A percentile compares a stretch with the other conserved stretches of the same genome.
Conservation (phyloP, 2,888 invertebrate species). For the Rotaria sp. region DNA sequence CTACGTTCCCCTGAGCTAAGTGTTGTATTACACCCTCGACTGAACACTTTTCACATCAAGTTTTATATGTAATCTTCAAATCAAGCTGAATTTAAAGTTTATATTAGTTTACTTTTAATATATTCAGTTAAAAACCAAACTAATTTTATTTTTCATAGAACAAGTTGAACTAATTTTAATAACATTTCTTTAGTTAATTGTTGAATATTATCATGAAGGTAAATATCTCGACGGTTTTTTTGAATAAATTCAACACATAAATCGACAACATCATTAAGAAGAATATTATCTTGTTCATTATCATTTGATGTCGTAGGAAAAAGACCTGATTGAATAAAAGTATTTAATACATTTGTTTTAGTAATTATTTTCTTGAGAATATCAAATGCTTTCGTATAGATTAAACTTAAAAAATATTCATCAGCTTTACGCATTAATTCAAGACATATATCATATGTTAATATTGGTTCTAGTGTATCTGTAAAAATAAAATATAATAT, state of each 20-base stretch:
- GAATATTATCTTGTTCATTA: not conserved
- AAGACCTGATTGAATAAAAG: not conserved
- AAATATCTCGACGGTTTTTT: not conserved
- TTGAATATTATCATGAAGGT: not conserved
- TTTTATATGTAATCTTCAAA: no score
- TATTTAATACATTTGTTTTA: not conserved
- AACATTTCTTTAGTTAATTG: not conserved
- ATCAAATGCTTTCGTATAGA: not conserved
- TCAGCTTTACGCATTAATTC: conserved; percentile 10
- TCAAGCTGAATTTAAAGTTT: no score
- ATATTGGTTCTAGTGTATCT: not conserved
- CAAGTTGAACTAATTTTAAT: not conserved
- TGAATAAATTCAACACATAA: no score
- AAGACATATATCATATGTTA: not conserved
- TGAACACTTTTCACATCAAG: no score
- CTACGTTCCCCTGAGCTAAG: no score
- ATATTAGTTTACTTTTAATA: no score
- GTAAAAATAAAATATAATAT: not conserved
- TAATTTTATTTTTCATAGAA: not conserved
- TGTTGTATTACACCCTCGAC: no score
- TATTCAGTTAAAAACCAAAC: not conserved
- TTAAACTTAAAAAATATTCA: conserved; percentile 11
- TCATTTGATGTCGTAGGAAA: not conserved
- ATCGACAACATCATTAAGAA: no score
- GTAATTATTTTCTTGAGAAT: not conserved